phyloP scores from a whole-genome alignment of 2,113 vertebrate genomes.

The Microtus richardsoni region DNA sequence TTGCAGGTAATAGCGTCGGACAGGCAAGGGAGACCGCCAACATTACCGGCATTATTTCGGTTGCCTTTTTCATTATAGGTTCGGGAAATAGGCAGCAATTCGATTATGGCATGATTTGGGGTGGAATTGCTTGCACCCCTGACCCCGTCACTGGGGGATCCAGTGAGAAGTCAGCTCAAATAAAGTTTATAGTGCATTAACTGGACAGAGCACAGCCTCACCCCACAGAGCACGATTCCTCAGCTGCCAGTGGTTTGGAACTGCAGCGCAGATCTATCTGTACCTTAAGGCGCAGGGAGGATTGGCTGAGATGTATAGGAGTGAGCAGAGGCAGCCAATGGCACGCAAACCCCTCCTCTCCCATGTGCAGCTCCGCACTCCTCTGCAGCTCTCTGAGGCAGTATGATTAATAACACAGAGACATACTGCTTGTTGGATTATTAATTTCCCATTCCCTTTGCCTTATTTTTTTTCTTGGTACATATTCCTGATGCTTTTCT shows the following conservation, averaged over 20 bases:
- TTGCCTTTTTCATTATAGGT: slow-evolving; percentile 94
- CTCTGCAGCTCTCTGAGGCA: slow-evolving; percentile 87
- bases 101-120: slow-evolving; percentile 94
- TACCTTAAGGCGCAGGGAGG: slow-evolving; percentile 86
- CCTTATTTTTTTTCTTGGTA: slow-evolving; percentile 80
- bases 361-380: slow-evolving; percentile 87
- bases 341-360: slow-evolving; percentile 86
- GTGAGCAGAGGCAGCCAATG: slow-evolving; percentile 88
- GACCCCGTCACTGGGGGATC: slow-evolving; percentile 92
- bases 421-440: slow-evolving; percentile 93
- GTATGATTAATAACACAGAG: slow-evolving; percentile 92
- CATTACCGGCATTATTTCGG: slow-evolving; percentile 94
- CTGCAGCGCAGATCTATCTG: slow-evolving; percentile 88
- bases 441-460: slow-evolving; percentile 91
- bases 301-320: slow-evolving; percentile 91
- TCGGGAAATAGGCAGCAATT: slow-evolving; percentile 93
- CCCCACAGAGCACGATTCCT: slow-evolving; percentile 86
- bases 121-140: slow-evolving; percentile 91
- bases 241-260: slow-evolving; percentile 88
- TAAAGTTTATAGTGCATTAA: slow-evolving; percentile 95
- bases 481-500: slow-evolving; percentile 84
- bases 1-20: slow-evolving; percentile 94
- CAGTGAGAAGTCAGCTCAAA: slow-evolving; percentile 94
- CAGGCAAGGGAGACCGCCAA: slow-evolving; percentile 90
- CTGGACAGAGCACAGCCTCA: slow-evolving; percentile 86